Evolutionary conservation across 2,888 invertebrate species (phyloP), one percentile per base, ranked within the genome.

Genomic region (Girardia tigrina): DNA sequence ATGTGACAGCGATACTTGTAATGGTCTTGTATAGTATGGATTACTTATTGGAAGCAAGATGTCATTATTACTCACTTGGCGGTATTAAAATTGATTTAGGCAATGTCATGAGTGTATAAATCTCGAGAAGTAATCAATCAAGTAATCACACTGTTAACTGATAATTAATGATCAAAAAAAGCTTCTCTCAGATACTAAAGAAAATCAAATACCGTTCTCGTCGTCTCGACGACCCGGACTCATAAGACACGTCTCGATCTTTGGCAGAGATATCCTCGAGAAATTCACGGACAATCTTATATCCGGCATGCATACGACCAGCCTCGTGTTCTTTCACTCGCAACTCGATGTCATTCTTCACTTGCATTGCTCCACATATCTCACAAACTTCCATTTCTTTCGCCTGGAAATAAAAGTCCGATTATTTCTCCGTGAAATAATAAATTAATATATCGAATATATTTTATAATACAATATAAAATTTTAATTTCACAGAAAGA

Each of bases 301-400:
- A 92, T 82, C 97, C 97, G 78, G 94, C 90, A 86, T 98, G 98
- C 84, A 97, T 97, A 86, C 98, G 98, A 29, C 97, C 98, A 88
- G 92, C 92, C 76, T 97, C 86, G 86, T 98, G 97, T 84, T 98
- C 97, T 81, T 97, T 95, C 77, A 97, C 91, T 77, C 98, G 88
- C 82, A 94, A 94, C 82, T 94, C 95, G 0, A 95, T 97, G 85
- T 98, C 97, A 12, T 94, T 94, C 8, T 97, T 93, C 80, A 98
- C 97, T 20, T 98, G 88, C 85, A 98, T 94, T 8, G 97, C 95
- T 0, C 97, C 97, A 83, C 97, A 98, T 0, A 94, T 92, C 79
- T 93, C 92, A 84, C 97, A 98, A 23, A 98, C 97, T 85, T 95
- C 94, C 95, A 97, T 95, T 83, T 93, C 93, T 84, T 97, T 95